A percentile compares a stretch with the other conserved stretches of the same genome.
Conservation (phyloP, 2,888 invertebrate genomes). For the Melanophora roralis region DNA sequence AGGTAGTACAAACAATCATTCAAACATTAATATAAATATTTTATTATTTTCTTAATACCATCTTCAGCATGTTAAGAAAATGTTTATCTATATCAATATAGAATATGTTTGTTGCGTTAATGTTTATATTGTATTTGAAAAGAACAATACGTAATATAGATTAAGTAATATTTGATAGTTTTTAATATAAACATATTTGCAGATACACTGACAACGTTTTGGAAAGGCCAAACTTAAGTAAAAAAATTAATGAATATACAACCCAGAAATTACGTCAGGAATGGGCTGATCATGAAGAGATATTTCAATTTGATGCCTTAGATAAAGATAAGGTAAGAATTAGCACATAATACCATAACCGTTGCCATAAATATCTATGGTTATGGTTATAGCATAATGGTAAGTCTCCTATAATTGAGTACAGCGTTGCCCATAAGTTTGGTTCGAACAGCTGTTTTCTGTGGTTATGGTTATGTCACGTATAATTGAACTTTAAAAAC, state of each 20-base stretch:
- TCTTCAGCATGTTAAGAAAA: slow-evolving; percentile 18
- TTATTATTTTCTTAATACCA: slow-evolving; percentile 3
- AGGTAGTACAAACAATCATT: slow-evolving; percentile 71
- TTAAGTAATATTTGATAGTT: not conserved
- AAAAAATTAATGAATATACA: slow-evolving; percentile 75
- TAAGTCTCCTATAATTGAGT: no score
- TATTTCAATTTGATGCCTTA: slow-evolving; percentile 72
- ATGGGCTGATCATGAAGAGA: slow-evolving; percentile 77
- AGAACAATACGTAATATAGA: not conserved
- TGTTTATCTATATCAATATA: not conserved
- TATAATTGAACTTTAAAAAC: no score
- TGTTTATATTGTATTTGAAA: not conserved
- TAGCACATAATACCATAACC: no score
- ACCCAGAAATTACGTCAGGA: slow-evolving; percentile 77
- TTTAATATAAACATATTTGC: slow-evolving; percentile 44
- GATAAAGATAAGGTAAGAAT: slow-evolving; percentile 66
- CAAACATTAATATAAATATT: not conserved
- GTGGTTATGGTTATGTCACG: no score
- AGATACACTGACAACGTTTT: slow-evolving; percentile 80
- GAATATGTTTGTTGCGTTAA: not conserved
- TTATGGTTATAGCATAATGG: no score
- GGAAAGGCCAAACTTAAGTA: slow-evolving; percentile 73
- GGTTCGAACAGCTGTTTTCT: no score
- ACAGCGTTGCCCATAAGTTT: no score
- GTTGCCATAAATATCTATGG: no score